A percentile compares a stretch with the other conserved stretches of the same genome.
These are phyloP conservation scores for Galeopsomyia nigrocyanea DNA, from an alignment of 2,888 invertebrate genomes.

Conservation along the genomic window DNA sequence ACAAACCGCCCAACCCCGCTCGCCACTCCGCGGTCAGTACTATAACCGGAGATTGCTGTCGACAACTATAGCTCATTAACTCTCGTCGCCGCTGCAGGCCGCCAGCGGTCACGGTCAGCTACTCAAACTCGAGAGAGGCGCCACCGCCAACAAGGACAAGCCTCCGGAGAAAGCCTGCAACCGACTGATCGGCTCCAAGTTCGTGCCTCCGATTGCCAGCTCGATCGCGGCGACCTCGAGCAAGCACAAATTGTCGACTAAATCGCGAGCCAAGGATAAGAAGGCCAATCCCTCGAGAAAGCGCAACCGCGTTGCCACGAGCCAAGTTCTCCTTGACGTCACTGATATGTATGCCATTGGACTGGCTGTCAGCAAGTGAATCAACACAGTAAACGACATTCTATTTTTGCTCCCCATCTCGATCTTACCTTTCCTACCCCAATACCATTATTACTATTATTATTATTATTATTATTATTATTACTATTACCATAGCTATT, in stretches of 20 bases:
- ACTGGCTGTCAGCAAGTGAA: conserved; percentile 32
- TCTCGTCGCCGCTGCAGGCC: too few species aligned
- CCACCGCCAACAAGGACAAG: background rate
- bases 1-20: too few species aligned
- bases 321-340: conserved; percentile 29
- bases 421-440: too few species aligned
- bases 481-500: too few species aligned
- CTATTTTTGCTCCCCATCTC: too few species aligned
- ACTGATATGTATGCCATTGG: conserved; percentile 43
- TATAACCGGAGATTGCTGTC: too few species aligned
- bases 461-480: too few species aligned
- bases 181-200: background rate
- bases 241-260: conserved; percentile 6
- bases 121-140: conserved; percentile 22
- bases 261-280: conserved; percentile 2
- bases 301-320: conserved; percentile 2
- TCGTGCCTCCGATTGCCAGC: conserved; percentile 21
- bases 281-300: background rate
- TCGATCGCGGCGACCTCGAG: background rate
- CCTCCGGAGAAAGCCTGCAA: background rate
- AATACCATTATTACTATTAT: too few species aligned
- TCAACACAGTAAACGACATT: too few species aligned
- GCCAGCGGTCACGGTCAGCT: background rate
- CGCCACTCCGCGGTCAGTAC: too few species aligned
- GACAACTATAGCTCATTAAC: too few species aligned